phyloP scores from a whole-genome alignment of 2,888 invertebrate genomes.

The Monopis laevigella region DNA sequence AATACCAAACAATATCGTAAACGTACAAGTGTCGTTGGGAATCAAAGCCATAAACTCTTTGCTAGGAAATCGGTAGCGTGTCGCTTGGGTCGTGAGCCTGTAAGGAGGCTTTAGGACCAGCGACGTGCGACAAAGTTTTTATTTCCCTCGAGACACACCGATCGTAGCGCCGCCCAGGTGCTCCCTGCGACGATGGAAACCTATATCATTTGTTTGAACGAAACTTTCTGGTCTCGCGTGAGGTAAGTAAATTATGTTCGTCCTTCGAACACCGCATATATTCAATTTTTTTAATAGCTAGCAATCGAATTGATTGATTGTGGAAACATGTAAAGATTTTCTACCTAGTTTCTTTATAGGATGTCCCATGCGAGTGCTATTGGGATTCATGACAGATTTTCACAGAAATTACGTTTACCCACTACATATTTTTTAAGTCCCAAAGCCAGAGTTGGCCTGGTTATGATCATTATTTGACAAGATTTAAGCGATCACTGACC shows the following conservation, averaged over 20 bases:
- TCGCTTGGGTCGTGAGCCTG: conserved; percentile 42
- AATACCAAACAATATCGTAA: conserved; percentile 58
- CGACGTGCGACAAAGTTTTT: conserved; percentile 66
- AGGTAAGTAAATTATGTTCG: conserved; percentile 64
- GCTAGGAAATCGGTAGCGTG: conserved; percentile 56
- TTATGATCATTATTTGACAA: too few relatives aligned
- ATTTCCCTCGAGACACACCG: conserved; percentile 64
- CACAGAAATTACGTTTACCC: too few relatives aligned
- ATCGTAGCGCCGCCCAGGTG: conserved; percentile 62
- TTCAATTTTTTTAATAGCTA: conserved; percentile 38
- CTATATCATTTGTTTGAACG: conserved; percentile 65
- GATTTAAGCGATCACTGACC: too few relatives aligned
- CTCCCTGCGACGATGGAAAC: conserved; percentile 54
- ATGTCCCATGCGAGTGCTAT: too few relatives aligned
- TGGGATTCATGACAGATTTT: too few relatives aligned
- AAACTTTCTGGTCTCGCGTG: conserved; percentile 62
- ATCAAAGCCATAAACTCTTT: conserved; percentile 56
- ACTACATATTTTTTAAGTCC: too few relatives aligned
- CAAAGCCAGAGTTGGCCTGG: too few relatives aligned
- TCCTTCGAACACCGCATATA: conserved; percentile 44
- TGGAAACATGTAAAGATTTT: neutral
- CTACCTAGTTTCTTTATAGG: too few relatives aligned
- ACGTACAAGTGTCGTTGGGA: conserved; percentile 48
- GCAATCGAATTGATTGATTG: neutral
- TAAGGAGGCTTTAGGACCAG: conserved; percentile 61